These are phyloP conservation scores for Bombus picipes DNA, from an alignment of 1,140 invertebrate genomes.

Conservation along the genomic window DNA sequence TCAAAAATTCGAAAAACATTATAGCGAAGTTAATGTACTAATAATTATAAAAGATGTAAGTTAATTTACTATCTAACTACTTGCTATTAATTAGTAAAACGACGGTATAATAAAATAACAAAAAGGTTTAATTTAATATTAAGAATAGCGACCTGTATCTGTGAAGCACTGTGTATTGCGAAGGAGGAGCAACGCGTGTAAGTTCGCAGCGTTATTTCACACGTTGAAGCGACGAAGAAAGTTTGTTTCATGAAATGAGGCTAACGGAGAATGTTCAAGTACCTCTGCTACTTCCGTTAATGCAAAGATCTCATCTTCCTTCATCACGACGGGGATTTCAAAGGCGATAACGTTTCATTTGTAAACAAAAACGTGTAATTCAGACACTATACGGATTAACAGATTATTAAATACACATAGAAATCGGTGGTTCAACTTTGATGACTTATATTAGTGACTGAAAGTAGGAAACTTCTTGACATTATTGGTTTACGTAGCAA, in stretches of 20 bases:
- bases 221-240: slow-evolving; percentile 18
- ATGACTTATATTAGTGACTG: not conserved
- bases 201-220: slow-evolving; percentile 9
- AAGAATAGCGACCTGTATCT: not conserved
- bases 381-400: not conserved
- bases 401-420: not conserved
- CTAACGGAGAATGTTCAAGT: not conserved
- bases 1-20: too few relatives aligned
- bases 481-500: not conserved
- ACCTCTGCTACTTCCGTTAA: slow-evolving; percentile 8
- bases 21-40: too few relatives aligned
- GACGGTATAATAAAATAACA: not conserved
- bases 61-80: too few relatives aligned
- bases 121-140: not conserved
- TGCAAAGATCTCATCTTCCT: not conserved
- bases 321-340: not conserved
- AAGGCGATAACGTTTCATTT: not conserved
- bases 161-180: not conserved
- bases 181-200: not conserved
- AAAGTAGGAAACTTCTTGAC: not conserved
- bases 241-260: not conserved
- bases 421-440: not conserved
- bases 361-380: not conserved
- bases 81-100: not conserved
- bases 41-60: too few relatives aligned